Evolutionary conservation across 2,888 invertebrate species (phyloP).

Genomic region (Abrostola tripartita): DNA sequence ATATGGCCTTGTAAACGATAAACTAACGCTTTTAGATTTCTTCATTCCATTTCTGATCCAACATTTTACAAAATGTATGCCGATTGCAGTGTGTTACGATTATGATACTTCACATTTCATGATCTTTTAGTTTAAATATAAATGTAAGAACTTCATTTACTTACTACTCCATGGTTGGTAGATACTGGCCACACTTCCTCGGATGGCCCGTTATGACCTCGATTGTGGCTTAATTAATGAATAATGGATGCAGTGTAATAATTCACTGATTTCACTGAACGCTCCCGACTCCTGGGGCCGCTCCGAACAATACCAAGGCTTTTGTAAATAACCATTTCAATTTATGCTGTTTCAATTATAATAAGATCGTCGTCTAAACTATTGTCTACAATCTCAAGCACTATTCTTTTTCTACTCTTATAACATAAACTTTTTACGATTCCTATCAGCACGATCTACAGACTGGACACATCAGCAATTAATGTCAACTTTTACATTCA

Average conservation of each 20-base stretch:
- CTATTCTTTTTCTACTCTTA: neutral
- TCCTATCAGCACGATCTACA: conserved; percentile 35
- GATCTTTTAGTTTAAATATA: neutral
- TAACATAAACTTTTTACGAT: conserved; percentile 23
- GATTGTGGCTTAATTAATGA: conserved; percentile 82
- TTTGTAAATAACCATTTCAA: neutral
- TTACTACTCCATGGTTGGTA: conserved; percentile 25
- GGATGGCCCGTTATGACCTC: conserved; percentile 71
- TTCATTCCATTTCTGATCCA: too few relatives aligned
- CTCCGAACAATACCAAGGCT: conserved; percentile 32
- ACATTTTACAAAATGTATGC: too few relatives aligned
- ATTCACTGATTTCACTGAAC: conserved; percentile 73
- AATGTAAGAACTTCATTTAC: conserved; percentile 16
- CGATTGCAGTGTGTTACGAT: too few relatives aligned
- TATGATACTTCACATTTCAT: too few relatives aligned
- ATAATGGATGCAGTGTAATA: conserved; percentile 81
- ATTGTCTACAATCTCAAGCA: neutral
- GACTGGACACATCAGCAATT: conserved; percentile 49
- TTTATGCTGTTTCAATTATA: neutral
- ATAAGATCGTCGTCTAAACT: too few relatives aligned
- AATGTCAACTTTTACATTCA: conserved; percentile 72
- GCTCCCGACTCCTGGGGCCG: conserved; percentile 19
- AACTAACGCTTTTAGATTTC: neutral
- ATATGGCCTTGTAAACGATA: neutral
- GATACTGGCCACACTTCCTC: conserved; percentile 54